A percentile compares a stretch with the other conserved stretches of the same genome.
Conservation (phyloP, 2,113 vertebrate genomes). For the Channa maculata region DNA sequence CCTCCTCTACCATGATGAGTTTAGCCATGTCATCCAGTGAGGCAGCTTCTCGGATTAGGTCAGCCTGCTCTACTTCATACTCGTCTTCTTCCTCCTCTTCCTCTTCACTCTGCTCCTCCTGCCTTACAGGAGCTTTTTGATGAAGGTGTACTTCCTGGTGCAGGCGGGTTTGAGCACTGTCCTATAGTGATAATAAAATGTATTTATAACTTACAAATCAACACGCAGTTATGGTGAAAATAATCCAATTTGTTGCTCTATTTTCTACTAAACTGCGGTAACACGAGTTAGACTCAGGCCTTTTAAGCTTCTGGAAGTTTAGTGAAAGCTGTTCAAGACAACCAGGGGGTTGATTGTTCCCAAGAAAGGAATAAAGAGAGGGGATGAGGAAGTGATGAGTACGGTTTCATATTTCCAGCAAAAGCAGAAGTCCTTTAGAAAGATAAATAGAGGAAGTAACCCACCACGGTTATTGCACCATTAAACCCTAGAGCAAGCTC, state of each 20-base stretch:
- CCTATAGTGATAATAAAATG: conserved; percentile 41
- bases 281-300: background rate
- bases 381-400: conserved; percentile 1
- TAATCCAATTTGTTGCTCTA: conserved; percentile 15
- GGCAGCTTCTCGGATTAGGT: conserved; percentile 66
- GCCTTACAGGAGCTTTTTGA: conserved; percentile 36
- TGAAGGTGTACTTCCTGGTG: conserved; percentile 29
- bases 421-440: background rate
- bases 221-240: background rate
- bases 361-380: background rate
- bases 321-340: no score
- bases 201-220: conserved; percentile 5
- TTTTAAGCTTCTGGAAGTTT: background rate
- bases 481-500: background rate
- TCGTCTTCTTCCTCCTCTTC: conserved; percentile 47
- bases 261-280: background rate
- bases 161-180: conserved; percentile 29
- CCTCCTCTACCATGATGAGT: conserved; percentile 95
- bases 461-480: background rate
- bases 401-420: background rate
- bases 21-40: conserved; percentile 93
- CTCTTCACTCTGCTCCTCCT: conserved; percentile 26
- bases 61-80: conserved; percentile 60
- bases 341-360: background rate
- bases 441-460: conserved; percentile 20